Conservation (phyloP, 2,113 vertebrate genomes). For the Platysteira castanea region DNA sequence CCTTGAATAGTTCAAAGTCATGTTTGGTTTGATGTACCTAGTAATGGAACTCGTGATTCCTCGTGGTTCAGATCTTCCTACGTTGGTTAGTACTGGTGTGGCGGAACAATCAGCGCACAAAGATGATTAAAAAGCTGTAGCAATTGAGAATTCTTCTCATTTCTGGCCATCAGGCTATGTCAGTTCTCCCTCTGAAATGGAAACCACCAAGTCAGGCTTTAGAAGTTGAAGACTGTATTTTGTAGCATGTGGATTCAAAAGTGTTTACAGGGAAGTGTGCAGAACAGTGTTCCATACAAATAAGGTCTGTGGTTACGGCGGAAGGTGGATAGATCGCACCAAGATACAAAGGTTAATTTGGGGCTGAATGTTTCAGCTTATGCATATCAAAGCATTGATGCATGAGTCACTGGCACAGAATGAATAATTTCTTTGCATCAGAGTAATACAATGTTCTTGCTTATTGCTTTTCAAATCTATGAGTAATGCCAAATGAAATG, state of each 20-base stretch:
- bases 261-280: neutral
- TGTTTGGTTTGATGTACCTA: neutral
- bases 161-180: neutral
- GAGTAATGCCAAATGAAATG: neutral
- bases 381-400: constrained; percentile 21
- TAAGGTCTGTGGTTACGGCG: neutral
- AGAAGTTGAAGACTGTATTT: neutral
- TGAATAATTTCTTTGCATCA: constrained; percentile 11
- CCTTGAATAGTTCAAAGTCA: neutral
- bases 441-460: constrained; percentile 24
- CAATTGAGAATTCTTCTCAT: neutral
- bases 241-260: neutral
- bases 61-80: neutral
- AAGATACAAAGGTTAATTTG: constrained; percentile 9
- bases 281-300: neutral
- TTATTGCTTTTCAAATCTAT: constrained; percentile 19
- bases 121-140: neutral
- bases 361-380: neutral
- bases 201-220: neutral
- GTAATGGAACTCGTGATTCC: neutral
- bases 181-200: neutral
- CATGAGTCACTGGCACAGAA: constrained; percentile 39
- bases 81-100: rapidly evolving
- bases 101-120: rapidly evolving
- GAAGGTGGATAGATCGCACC: neutral